Evolutionary conservation across 35 echinoderm and acorn worm species (phyloP).

Genomic region (Apostichopus japonicus): DNA sequence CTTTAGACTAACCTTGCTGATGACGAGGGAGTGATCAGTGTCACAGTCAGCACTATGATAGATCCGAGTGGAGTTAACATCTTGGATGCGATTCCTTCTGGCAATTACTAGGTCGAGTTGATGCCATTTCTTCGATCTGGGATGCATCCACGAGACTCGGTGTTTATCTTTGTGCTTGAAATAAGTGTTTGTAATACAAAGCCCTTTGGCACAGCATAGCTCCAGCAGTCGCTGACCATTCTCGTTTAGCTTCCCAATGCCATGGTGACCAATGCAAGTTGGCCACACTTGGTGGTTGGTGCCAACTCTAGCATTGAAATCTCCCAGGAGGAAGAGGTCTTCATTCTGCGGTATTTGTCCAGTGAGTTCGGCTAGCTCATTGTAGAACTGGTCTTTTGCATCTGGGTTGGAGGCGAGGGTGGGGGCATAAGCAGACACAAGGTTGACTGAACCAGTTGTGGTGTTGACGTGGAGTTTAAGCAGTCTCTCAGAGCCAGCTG

Average conservation of each 20-base stretch:
- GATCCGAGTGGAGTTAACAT: conserved; percentile 18
- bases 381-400: conserved; percentile 31
- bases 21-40: conserved; percentile 60
- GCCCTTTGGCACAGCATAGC: conserved; percentile 16
- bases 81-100: not conserved
- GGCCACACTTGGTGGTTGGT: conserved; percentile 32
- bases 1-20: not conserved
- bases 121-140: conserved; percentile 47
- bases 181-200: conserved; percentile 75
- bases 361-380: not conserved
- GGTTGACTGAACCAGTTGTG: not conserved
- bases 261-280: conserved; percentile 26
- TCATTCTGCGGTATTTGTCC: conserved; percentile 14
- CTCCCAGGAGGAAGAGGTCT: conserved; percentile 56
- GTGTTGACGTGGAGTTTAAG: not conserved
- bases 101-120: conserved; percentile 43
- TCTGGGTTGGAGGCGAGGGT: not conserved
- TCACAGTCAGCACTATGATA: conserved; percentile 62
- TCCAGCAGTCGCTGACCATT: conserved; percentile 58
- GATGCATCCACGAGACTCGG: conserved; percentile 62
- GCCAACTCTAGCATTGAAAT: conserved; percentile 65
- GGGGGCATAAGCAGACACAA: not conserved
- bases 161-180: conserved; percentile 41
- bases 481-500: not conserved
- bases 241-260: conserved; percentile 61